Evolutionary conservation across 2,113 vertebrate species (phyloP), one percentile per base, ranked within the genome.

Genomic region (Pterocles gutturalis): DNA sequence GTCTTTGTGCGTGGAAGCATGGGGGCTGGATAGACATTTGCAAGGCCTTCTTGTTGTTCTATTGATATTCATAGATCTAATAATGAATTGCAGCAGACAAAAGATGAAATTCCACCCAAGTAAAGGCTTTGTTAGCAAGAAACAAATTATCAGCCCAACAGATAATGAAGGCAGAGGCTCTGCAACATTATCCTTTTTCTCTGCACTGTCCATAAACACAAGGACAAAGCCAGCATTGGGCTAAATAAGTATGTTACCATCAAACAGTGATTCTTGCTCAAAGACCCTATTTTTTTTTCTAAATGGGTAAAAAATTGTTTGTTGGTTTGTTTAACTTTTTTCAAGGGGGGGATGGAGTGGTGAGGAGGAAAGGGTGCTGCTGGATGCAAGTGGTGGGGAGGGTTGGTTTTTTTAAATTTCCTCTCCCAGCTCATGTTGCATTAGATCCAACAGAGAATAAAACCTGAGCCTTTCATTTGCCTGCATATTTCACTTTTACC

Each of bases 221-320:
- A 36, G 60, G 7, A 36, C 51, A 43, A 36, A 70, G 28, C 18
- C 55, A 51, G 38, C 1, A 0, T 0, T 51, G 46, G n/a, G 33
- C 55, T 83, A 13, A 43, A 9, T n/a, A 21, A 17, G 6, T 7
- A 5, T 1, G 0, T 8, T 31, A 14, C 36, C 26, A 33, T 28
- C 78, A 48, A 77, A 31, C 15, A 46, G 10, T 4, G 13, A 16
- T 21, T 51, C 38, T 51, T 67, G 9, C 41, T 73, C 31, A 17
- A 65, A 70, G 24, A 9, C 12, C 13, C 5, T 12, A 1, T 1
- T 9, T 17, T 16, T 62, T 20, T 16, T 53, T 16, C 31, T 25
- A 4, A 66, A 22, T 36, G 21, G 33, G 18, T 4, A 33, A 84
- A 24, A 36, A 38, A 34, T 5, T 4, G 3, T 43, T 55, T 33